phyloP scores from a whole-genome alignment of 2,888 invertebrate genomes.

The Dicroscelio sp. region DNA sequence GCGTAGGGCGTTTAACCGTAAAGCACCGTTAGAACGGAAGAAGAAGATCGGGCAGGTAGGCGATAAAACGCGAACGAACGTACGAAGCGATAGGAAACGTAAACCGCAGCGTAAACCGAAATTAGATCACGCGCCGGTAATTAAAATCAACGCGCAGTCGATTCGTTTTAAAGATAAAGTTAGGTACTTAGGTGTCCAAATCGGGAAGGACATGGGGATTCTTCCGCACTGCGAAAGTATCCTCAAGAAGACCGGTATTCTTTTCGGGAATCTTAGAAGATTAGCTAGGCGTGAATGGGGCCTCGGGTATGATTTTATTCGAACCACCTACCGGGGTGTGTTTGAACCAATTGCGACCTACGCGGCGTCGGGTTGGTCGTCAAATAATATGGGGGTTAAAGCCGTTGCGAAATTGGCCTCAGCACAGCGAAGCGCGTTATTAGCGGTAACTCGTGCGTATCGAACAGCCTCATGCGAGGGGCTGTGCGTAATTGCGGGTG shows the following conservation, averaged over 20 bases:
- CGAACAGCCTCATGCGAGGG: not conserved
- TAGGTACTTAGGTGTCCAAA: constrained; percentile 12
- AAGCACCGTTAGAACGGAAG: not conserved
- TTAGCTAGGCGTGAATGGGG: constrained; percentile 48
- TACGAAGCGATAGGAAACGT: not conserved
- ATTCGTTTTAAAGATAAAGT: constrained; percentile 35
- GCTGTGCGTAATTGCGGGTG: not conserved
- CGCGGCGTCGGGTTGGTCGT: constrained; percentile 55
- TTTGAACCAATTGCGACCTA: constrained; percentile 36
- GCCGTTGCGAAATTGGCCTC: not conserved
- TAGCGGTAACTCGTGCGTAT: not conserved
- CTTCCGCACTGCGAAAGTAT: not conserved
- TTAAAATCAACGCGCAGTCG: constrained; percentile 11
- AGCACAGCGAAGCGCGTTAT: not conserved
- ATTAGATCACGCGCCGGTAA: constrained; percentile 3
- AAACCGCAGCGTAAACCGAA: not conserved
- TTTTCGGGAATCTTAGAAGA: constrained; percentile 17
- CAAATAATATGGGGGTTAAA: not conserved
- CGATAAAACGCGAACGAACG: not conserved
- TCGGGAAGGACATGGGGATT: not conserved
- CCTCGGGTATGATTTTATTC: constrained; percentile 6
- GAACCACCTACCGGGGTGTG: constrained; percentile 47
- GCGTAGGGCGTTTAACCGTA: no score
- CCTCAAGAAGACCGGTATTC: not conserved
- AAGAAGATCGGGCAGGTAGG: not conserved